Percentiles rank a stretch among this genome's conserved stretches.
Conservation (phyloP, 2,888 invertebrate genomes). For the Bhutanitis thaidina region DNA sequence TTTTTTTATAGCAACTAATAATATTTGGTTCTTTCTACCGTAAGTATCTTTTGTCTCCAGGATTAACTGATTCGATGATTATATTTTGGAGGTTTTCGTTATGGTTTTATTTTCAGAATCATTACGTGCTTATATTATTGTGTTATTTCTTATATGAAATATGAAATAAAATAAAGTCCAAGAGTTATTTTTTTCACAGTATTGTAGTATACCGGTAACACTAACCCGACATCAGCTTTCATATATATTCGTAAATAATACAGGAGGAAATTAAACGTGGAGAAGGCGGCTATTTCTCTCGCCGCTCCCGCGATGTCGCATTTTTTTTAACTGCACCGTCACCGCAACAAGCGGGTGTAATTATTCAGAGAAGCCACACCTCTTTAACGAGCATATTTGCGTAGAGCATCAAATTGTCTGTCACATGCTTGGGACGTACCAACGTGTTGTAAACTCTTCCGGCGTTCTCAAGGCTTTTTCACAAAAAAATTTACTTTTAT, state of each 20-base stretch:
- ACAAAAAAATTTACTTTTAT: neutral
- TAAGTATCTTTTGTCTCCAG: too few relatives aligned
- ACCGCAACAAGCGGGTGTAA: conserved; percentile 32
- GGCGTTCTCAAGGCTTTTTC: conserved; percentile 7
- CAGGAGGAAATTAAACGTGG: conserved; percentile 34
- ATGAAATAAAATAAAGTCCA: too few relatives aligned
- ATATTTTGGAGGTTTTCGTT: too few relatives aligned
- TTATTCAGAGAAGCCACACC: conserved; percentile 33
- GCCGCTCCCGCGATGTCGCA: conserved; percentile 28
- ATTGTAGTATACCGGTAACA: neutral
- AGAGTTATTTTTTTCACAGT: too few relatives aligned
- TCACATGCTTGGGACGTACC: neutral
- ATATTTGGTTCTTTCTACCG: too few relatives aligned
- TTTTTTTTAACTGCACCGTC: conserved; percentile 35
- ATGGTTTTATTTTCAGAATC: too few relatives aligned
- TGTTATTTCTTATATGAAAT: too few relatives aligned
- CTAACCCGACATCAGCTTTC: neutral
- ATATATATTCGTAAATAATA: conserved; percentile 36
- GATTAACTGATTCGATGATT: too few relatives aligned
- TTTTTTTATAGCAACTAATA: too few relatives aligned
- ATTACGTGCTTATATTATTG: too few relatives aligned
- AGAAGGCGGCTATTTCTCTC: conserved; percentile 12
- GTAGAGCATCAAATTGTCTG: conserved; percentile 16
- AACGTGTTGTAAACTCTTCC: conserved; percentile 12
- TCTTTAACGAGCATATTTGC: conserved; percentile 23